Conservation (phyloP, 2,888 invertebrate genomes). For the Heteromyza rotundicornis region DNA sequence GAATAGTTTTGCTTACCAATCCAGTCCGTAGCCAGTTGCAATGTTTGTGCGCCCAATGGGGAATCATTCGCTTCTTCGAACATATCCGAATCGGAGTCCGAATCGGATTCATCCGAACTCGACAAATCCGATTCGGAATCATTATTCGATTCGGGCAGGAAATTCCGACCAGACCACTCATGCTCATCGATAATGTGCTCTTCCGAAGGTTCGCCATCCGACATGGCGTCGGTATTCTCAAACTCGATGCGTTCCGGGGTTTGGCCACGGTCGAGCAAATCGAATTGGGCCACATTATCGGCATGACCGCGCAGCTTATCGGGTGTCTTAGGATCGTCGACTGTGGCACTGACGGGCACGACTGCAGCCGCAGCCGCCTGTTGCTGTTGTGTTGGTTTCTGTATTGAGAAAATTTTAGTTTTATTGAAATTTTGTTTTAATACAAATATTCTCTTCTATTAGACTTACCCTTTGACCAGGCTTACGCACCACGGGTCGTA, state of each 20-base stretch:
- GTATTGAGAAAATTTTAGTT: neutral
- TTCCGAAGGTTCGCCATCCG: slow-evolving; percentile 69
- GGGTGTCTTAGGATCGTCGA: slow-evolving; percentile 58
- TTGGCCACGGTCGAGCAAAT: slow-evolving; percentile 64
- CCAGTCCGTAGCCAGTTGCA: slow-evolving; percentile 74
- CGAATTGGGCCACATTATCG: slow-evolving; percentile 53
- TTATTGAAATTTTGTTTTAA: neutral
- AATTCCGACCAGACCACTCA: slow-evolving; percentile 94
- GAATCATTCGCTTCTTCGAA: slow-evolving; percentile 73
- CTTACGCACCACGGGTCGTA: slow-evolving; percentile 50
- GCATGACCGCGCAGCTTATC: slow-evolving; percentile 60
- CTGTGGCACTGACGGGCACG: neutral
- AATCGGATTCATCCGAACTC: slow-evolving; percentile 67
- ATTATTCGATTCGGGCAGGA: slow-evolving; percentile 78
- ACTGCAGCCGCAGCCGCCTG: slow-evolving; percentile 24
- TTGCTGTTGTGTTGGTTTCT: slow-evolving; percentile 40
- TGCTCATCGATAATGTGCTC: slow-evolving; percentile 88
- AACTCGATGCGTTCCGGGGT: slow-evolving; percentile 84
- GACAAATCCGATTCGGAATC: slow-evolving; percentile 71
- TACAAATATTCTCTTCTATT: neutral
- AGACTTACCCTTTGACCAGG: slow-evolving; percentile 44
- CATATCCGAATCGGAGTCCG: slow-evolving; percentile 70
- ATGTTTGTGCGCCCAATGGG: slow-evolving; percentile 67
- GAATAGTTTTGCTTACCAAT: slow-evolving; percentile 67
- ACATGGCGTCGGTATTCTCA: slow-evolving; percentile 73